Conservation (phyloP, 2,888 invertebrate genomes). For the Cotesia congregata region DNA sequence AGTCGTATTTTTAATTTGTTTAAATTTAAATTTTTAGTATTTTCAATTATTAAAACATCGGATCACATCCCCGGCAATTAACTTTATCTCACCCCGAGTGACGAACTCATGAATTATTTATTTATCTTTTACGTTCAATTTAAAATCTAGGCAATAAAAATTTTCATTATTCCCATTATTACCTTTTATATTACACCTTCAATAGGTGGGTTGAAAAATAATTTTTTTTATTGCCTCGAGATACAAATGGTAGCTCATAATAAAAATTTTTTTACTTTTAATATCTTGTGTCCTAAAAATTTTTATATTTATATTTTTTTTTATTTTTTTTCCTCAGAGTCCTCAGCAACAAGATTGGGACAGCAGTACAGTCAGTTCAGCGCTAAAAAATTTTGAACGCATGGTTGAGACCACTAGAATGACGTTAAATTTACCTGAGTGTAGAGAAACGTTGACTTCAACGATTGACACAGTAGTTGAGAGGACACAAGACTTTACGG, state of each 20-base stretch:
- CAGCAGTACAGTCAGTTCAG: slow-evolving; percentile 83
- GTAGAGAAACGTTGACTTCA: slow-evolving; percentile 85
- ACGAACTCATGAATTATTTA: neutral
- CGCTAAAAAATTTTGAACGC: slow-evolving; percentile 87
- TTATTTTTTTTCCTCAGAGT: slow-evolving; percentile 54
- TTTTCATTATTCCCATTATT: neutral
- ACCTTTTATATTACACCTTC: neutral
- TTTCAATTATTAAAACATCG: neutral
- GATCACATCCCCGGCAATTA: neutral
- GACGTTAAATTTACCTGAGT: slow-evolving; percentile 78
- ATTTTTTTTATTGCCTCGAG: no score
- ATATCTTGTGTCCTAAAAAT: neutral
- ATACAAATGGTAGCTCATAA: no score
- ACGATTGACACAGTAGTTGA: slow-evolving; percentile 94
- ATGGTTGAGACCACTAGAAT: slow-evolving; percentile 89
- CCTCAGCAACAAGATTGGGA: slow-evolving; percentile 77
- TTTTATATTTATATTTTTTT: neutral
- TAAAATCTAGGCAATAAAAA: neutral
- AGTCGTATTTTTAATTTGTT: neutral
- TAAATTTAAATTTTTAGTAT: neutral
- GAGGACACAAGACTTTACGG: slow-evolving; percentile 98
- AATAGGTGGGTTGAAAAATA: no score
- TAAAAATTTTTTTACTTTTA: no score
- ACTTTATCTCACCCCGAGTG: neutral
- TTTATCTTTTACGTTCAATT: neutral